phyloP scores from a whole-genome alignment of 2,888 invertebrate species.

The Plebejus argus region DNA sequence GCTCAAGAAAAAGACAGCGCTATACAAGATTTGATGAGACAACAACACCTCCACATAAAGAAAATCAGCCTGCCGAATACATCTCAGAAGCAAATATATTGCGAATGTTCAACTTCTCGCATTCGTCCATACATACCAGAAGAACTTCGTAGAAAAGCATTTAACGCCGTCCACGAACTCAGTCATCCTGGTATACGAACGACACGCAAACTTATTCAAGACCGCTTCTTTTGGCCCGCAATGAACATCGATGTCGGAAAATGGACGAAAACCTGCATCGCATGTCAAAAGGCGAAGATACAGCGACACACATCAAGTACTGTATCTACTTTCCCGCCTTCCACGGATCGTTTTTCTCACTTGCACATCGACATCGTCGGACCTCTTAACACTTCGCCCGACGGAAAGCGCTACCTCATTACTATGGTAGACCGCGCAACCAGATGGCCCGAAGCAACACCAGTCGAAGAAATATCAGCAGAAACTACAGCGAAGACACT shows the following conservation, averaged over 20 bases:
- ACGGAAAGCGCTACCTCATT: background rate
- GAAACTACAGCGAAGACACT: slow-evolving; percentile 14
- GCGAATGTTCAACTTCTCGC: background rate
- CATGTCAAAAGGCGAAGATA: background rate
- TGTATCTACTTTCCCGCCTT: background rate
- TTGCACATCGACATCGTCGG: slow-evolving; percentile 19
- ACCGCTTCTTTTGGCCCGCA: slow-evolving; percentile 8
- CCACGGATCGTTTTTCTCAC: slow-evolving; percentile 3
- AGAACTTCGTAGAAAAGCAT: background rate
- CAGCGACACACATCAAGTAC: slow-evolving; percentile 1
- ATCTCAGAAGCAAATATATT: background rate
- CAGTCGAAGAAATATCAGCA: background rate
- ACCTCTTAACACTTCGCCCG: slow-evolving; percentile 1
- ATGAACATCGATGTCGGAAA: slow-evolving; percentile 1
- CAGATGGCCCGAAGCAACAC: slow-evolving; percentile 24
- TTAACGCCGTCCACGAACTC: background rate
- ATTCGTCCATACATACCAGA: slow-evolving; percentile 19
- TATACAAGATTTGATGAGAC: background rate
- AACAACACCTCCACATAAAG: background rate
- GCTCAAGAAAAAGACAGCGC: background rate
- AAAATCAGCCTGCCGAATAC: background rate
- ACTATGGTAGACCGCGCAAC: slow-evolving; percentile 20
- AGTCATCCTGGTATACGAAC: background rate
- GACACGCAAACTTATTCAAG: background rate
- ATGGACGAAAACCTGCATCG: background rate